These are phyloP conservation scores for Zaprionus lineosus DNA, from an alignment of 2,888 invertebrate genomes.

Conservation along the genomic window DNA sequence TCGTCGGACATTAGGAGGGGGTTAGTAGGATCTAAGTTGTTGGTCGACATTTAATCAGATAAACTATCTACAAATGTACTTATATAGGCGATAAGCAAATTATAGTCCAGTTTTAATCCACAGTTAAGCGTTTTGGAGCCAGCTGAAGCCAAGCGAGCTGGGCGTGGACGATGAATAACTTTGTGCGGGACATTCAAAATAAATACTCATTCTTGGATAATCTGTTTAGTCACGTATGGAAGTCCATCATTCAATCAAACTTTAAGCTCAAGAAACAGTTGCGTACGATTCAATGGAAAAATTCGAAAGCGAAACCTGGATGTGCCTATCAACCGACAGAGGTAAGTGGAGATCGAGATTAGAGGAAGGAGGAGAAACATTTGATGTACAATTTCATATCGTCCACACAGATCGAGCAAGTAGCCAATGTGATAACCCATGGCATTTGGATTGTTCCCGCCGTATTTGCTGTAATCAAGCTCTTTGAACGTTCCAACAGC, in stretches of 20 bases:
- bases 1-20: too few relatives aligned
- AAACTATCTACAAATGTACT: too few relatives aligned
- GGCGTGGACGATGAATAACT: slow-evolving; percentile 47
- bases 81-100: too few relatives aligned
- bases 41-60: too few relatives aligned
- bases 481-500: slow-evolving; percentile 89
- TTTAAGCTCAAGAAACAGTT: slow-evolving; percentile 72
- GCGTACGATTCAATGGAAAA: slow-evolving; percentile 89
- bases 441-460: slow-evolving; percentile 95
- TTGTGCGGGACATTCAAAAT: slow-evolving; percentile 79
- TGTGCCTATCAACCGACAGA: slow-evolving; percentile 93
- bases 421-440: slow-evolving; percentile 96
- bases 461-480: slow-evolving; percentile 88
- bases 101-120: slow-evolving; percentile 3
- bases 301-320: slow-evolving; percentile 88
- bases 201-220: slow-evolving; percentile 80
- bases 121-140: slow-evolving; percentile 29
- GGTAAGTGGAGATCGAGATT: slow-evolving; percentile 74
- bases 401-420: slow-evolving; percentile 91
- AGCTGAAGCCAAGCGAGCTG: slow-evolving; percentile 39
- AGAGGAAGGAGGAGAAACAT: too few relatives aligned
- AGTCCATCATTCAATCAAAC: slow-evolving; percentile 78
- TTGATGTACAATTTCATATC: too few relatives aligned
- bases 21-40: too few relatives aligned
- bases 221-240: slow-evolving; percentile 79